phyloP scores from a whole-genome alignment of 2,888 invertebrate genomes.

The Germaria angustata region DNA sequence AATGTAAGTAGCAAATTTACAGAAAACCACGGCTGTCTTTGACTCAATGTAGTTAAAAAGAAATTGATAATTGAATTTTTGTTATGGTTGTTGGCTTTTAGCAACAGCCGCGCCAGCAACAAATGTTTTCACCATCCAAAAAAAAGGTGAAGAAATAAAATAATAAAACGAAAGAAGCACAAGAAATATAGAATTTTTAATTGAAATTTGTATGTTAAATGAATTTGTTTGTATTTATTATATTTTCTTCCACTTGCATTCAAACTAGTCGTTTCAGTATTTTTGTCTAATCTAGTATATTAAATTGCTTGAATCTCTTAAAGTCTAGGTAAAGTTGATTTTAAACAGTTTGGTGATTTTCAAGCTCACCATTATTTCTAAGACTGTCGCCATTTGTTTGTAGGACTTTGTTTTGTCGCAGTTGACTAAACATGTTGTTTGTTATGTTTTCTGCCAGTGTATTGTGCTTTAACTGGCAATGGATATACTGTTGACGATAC shows the following conservation, averaged over 20 bases:
- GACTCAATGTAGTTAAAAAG: conserved; percentile 64
- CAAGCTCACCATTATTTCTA: conserved; percentile 5
- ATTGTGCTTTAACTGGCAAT: conserved; percentile 29
- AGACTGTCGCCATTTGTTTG: not conserved
- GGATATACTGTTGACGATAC: conserved; percentile 18
- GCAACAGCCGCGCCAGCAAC: conserved; percentile 47
- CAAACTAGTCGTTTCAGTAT: conserved; percentile 5
- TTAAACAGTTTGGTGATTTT: conserved; percentile 2
- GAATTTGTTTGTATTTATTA: conserved; percentile 21
- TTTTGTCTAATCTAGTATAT: conserved; percentile 32
- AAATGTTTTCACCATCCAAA: conserved; percentile 55
- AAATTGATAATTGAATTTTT: conserved; percentile 68
- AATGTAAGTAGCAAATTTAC: conserved; percentile 47
- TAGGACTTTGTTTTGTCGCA: conserved; percentile 53
- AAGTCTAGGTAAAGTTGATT: not conserved
- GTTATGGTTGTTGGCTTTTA: conserved; percentile 58
- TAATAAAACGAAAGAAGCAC: not conserved
- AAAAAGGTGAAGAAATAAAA: conserved; percentile 13
- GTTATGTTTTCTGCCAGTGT: conserved; percentile 65
- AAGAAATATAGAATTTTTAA: conserved; percentile 55
- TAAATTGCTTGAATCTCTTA: conserved; percentile 21
- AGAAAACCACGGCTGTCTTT: conserved; percentile 43
- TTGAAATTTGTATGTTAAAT: conserved; percentile 66
- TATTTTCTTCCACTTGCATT: conserved; percentile 4
- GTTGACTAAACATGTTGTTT: conserved; percentile 65